Conservation (phyloP, 2,888 invertebrate species). For the Catocala sponsa region DNA sequence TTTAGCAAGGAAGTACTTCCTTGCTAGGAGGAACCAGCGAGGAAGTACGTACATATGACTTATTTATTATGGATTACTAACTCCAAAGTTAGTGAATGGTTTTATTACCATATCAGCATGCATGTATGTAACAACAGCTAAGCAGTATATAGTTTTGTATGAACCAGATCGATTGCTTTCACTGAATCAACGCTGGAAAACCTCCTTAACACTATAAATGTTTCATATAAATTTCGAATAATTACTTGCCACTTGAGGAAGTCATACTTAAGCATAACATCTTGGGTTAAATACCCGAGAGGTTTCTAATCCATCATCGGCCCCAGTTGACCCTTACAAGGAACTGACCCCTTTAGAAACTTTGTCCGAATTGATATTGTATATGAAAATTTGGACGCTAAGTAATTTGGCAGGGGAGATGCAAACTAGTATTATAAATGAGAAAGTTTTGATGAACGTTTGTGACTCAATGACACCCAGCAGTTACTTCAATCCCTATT, state of each 20-base stretch:
- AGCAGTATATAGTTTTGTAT: background rate
- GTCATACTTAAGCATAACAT: constrained; percentile 22
- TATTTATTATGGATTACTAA: too few relatives aligned
- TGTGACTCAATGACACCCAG: background rate
- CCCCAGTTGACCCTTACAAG: constrained; percentile 18
- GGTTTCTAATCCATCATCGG: constrained; percentile 26
- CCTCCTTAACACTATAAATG: constrained; percentile 13
- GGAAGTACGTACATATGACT: too few relatives aligned
- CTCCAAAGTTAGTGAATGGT: too few relatives aligned
- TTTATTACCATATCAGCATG: too few relatives aligned
- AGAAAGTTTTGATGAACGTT: constrained; percentile 10
- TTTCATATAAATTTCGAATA: constrained; percentile 16
- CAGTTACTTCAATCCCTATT: too few relatives aligned
- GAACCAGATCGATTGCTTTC: background rate
- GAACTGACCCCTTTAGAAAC: constrained; percentile 18
- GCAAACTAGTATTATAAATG: constrained; percentile 1
- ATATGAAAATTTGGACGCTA: constrained; percentile 8
- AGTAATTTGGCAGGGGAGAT: constrained; percentile 4
- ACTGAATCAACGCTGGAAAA: constrained; percentile 6
- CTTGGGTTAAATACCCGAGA: constrained; percentile 21
- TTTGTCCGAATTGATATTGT: constrained; percentile 22
- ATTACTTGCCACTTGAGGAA: constrained; percentile 20
- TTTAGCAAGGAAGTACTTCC: too few relatives aligned
- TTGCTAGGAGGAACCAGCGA: too few relatives aligned
- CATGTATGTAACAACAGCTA: too few relatives aligned